These are phyloP conservation scores for Cirrhinus mrigala DNA, from an alignment of 2,797 vertebrate genomes.

Conservation along the genomic window DNA sequence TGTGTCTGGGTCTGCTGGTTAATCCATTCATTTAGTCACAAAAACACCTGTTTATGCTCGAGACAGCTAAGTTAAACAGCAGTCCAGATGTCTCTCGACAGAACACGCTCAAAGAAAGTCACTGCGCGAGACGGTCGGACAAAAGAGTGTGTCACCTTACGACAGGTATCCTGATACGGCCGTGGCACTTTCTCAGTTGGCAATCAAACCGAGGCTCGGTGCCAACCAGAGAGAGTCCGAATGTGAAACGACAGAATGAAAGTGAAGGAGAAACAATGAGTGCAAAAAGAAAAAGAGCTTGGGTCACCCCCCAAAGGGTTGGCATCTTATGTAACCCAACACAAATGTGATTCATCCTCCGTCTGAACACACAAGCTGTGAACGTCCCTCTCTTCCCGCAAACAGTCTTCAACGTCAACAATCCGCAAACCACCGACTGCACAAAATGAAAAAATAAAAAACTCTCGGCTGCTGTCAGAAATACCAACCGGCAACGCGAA, in stretches of 20 bases:
- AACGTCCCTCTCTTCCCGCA: conserved; percentile 29
- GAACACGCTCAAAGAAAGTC: conserved; percentile 20
- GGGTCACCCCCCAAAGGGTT: conserved; percentile 21
- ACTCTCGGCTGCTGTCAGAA: not conserved
- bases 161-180: conserved; percentile 44
- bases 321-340: conserved; percentile 57
- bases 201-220: conserved; percentile 42
- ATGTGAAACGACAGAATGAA: conserved; percentile 19
- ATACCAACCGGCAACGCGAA: conserved; percentile 22
- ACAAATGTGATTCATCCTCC: conserved; percentile 58
- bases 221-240: conserved; percentile 31
- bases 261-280: not conserved
- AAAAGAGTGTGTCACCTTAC: conserved; percentile 54
- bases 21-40: conserved; percentile 45
- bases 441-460: not conserved
- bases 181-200: conserved; percentile 53
- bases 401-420: conserved; percentile 35
- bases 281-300: conserved; percentile 10
- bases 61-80: conserved; percentile 43
- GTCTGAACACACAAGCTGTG: conserved; percentile 44
- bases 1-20: conserved; percentile 30
- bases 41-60: conserved; percentile 48
- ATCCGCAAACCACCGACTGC: conserved; percentile 34
- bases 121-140: not conserved
- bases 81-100: conserved; percentile 49